Evolutionary conservation across 2,888 invertebrate genomes (phyloP), one percentile per base, ranked within the genome.

Genomic region (Lissocephala sabroskyi): DNA sequence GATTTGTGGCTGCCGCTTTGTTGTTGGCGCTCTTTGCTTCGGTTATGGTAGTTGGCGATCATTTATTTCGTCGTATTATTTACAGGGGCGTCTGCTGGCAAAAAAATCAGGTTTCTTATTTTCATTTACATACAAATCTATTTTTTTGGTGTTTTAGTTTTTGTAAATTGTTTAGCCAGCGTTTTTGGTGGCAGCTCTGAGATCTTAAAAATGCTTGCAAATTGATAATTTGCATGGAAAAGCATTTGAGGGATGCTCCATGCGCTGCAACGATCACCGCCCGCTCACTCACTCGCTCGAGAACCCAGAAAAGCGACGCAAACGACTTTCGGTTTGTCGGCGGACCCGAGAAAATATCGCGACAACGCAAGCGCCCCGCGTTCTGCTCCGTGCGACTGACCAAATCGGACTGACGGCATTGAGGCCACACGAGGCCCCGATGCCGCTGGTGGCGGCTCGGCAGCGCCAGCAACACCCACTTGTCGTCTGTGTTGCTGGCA

Each of bases 281-380:
- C n/a, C n/a, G n/a, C n/a, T n/a, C n/a, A n/a, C n/a, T n/a, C n/a
- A n/a, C n/a, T n/a, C n/a, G n/a, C n/a, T n/a, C n/a, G n/a, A n/a
- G n/a, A n/a, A n/a, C n/a, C n/a, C n/a, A n/a, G n/a, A n/a, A n/a
- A n/a, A n/a, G n/a, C n/a, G n/a, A n/a, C n/a, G n/a, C n/a, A n/a
- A n/a, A n/a, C n/a, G n/a, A n/a, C n/a, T n/a, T n/a, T n/a, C n/a
- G n/a, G n/a, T n/a, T n/a, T n/a, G n/a, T n/a, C n/a, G n/a, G n/a
- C n/a, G n/a, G n/a, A n/a, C n/a, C n/a, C n/a, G n/a, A n/a, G n/a
- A n/a, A n/a, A n/a, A n/a, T n/a, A n/a, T n/a, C n/a, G n/a, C n/a
- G n/a, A n/a, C n/a, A n/a, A n/a, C n/a, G n/a, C 13, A 56, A 61
- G 70, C 73, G 63, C 63, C 59, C 48, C 60, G 65, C 60, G 62